Conservation (phyloP, 2,113 vertebrate genomes). For the Puffinus mauretanicus region DNA sequence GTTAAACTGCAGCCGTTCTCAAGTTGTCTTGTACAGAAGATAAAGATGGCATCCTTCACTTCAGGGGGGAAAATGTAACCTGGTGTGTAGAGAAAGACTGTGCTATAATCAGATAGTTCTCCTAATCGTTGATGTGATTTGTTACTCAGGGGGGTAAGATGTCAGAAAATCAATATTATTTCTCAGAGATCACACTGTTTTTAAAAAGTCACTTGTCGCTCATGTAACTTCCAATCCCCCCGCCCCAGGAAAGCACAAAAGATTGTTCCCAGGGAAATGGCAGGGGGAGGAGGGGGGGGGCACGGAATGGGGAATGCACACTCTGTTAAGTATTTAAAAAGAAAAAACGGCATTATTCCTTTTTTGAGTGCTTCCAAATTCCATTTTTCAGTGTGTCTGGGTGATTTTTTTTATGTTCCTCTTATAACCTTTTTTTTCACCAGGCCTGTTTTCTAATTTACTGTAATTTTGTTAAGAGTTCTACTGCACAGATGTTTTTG, state of each 20-base stretch:
- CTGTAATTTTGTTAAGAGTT: background rate
- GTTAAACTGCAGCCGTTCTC: background rate
- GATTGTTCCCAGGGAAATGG: background rate
- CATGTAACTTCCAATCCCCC: background rate
- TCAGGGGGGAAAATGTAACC: background rate
- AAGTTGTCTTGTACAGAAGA: background rate
- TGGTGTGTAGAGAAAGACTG: background rate
- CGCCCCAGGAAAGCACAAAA: background rate
- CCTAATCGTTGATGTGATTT: background rate
- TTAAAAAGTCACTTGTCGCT: background rate
- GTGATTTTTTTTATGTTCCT: background rate
- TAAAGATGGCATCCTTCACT: background rate
- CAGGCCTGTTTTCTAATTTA: background rate
- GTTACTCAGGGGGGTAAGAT: accelerated
- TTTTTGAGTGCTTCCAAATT: background rate
- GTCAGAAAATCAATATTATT: background rate
- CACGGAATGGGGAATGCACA: background rate
- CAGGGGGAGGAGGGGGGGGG: too few species aligned
- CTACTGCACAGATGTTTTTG: background rate
- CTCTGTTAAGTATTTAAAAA: background rate
- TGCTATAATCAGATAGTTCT: background rate
- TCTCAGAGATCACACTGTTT: background rate
- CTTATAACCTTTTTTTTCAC: background rate
- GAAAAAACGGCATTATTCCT: background rate
- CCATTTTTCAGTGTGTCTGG: background rate